Evolutionary conservation across 2,888 invertebrate species (phyloP), one percentile per base, ranked within the genome.

Genomic region (Drepana falcataria): DNA sequence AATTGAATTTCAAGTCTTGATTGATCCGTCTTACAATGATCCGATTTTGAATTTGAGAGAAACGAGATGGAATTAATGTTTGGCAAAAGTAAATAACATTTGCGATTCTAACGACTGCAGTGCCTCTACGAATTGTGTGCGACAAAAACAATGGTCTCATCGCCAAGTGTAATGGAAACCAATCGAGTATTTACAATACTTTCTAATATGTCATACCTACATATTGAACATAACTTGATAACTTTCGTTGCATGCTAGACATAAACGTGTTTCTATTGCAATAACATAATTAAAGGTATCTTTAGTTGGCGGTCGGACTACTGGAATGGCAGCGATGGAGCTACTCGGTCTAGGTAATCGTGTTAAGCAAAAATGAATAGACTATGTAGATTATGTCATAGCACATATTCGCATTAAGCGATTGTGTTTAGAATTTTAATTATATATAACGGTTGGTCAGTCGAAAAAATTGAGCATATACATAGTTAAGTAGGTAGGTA

Each of bases 391-490:
- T 49, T 66, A 62, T 61, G 61, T 55, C 66, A 65, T 71, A 75
- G 64, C 73, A 69, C 69, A 66, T 75, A 69, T 71, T 75, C 72
- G 72, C 65, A 68, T 69, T 65, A 71, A 67, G 69, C 71, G 71
- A 75, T 70, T 62, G 61, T 60, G 66, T n/a, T 65, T 63, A 64
- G 59, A 65, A 60, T 56, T 55, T 51, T 53, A 74, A 74, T 73
- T 75, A 74, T 73, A 76, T 83, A 79, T 83, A 84, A 85, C 77
- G 88, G 83, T 88, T 88, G 88, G 88, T 90, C 90, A 88, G 89
- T 89, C 88, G 85, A 87, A 88, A 87, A 84, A 80, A 84, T 89
- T 90, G 89, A 91, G 90, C 89, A 86, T 78, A 78, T 77, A 74
- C 65, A 72, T 67, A 75, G 21, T 21, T 21, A 21, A 77, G 71